Evolutionary conservation across 2,888 invertebrate genomes (phyloP), one percentile per base, ranked within the genome.

Genomic region (Caenorhabditis afra): DNA sequence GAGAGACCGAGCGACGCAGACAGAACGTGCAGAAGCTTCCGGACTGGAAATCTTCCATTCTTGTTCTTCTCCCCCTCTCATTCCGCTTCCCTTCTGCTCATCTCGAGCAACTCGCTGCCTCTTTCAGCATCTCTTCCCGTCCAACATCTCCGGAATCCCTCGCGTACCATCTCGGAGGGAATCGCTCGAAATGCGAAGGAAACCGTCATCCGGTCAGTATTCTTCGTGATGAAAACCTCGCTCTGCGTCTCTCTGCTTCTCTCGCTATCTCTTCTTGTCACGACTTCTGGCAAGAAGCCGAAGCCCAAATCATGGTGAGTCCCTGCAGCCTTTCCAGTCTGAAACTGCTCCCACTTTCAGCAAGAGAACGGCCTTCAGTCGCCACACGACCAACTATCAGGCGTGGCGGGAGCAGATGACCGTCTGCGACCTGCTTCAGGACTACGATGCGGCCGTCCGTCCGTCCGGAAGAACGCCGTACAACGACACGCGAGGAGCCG

Each of bases 371-470:
- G 87, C 87, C 20, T 89, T 89, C 82, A 87, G 87, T 61, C 82
- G 89, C 10, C 76, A 85, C 58, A 89, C 89, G 12, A 89, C 89
- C 47, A 89, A 89, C 77, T 89, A 89, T 68, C 85, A 85, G 45
- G 88, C 89, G 58, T 89, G 89, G 88, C 79, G 84, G 71, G 88
- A 89, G 65, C 89, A 89, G 71, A 89, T 87, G 86, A 88, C 87
- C 14, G 87, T 87, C 14, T 89, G 89, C 64, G 89, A 89, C 57
- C 80, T 89, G 8, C 83, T 89, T 23, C 82, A 85, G 52, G 85
- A 87, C 50, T 89, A 89, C 70, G 89, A 89, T 65, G 57, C 88
- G 7, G 86, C 88, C 8, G 89, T 89, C 18, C 71, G 89, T 49
- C 89, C 89, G 7, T 83, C 85, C 14, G 89, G 89, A 45, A 73